Conservation (phyloP, 1,140 invertebrate species). For the Potamilus streckersoni region DNA sequence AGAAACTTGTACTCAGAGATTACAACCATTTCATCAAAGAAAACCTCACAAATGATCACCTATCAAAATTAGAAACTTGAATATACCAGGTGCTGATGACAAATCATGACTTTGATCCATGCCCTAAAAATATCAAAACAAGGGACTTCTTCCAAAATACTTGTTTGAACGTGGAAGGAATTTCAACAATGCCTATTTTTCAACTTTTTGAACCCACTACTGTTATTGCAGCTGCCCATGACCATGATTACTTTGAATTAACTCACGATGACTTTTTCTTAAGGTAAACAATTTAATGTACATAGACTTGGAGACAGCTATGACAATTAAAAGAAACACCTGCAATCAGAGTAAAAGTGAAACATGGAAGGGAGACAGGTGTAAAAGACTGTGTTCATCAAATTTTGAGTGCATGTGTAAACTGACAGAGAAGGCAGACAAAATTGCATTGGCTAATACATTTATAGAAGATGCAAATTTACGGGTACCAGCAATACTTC, state of each 20-base stretch:
- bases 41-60: slow-evolving; percentile 7
- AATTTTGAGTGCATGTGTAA: not conserved
- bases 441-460: no score
- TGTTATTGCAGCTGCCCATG: not conserved
- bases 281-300: not conserved
- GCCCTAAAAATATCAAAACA: not conserved
- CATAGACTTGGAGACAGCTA: not conserved
- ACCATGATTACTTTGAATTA: slow-evolving; percentile 2
- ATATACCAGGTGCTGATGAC: slow-evolving; percentile 5
- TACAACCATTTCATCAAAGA: not conserved
- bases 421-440: not conserved
- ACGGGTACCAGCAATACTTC: no score
- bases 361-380: slow-evolving; percentile 1
- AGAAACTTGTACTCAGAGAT: slow-evolving; percentile 3
- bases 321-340: not conserved
- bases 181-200: slow-evolving; percentile 15
- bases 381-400: not conserved
- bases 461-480: no score
- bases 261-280: slow-evolving; percentile 2
- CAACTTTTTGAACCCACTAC: slow-evolving; percentile 9
- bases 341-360: not conserved
- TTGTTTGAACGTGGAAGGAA: slow-evolving; percentile 18
- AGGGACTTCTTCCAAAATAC: not conserved
- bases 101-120: slow-evolving; percentile 4
- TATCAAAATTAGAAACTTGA: slow-evolving; percentile 9